Evolutionary conservation across 2,888 invertebrate species (phyloP).

Genomic region (Agrilus biguttatus): DNA sequence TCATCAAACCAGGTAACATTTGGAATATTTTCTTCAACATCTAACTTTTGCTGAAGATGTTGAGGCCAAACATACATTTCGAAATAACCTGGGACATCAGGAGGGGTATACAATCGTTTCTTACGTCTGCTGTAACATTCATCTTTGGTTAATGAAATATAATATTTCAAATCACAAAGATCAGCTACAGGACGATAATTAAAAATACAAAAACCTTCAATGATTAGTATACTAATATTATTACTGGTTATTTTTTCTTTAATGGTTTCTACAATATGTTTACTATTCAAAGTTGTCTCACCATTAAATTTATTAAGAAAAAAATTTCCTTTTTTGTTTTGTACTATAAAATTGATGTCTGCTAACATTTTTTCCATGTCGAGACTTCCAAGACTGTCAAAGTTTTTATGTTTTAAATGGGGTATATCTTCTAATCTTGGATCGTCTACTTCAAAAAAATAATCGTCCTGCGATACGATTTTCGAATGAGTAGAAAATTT

Average conservation of each 20-base stretch:
- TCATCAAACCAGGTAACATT: conserved; percentile 21
- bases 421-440: conserved; percentile 47
- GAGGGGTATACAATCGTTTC: conserved; percentile 61
- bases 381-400: conserved; percentile 54
- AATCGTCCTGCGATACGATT: conserved; percentile 60
- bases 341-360: conserved; percentile 38
- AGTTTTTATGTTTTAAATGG: conserved; percentile 58
- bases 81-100: conserved; percentile 80
- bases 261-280: conserved; percentile 9
- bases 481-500: conserved; percentile 25
- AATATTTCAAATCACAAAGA: conserved; percentile 59
- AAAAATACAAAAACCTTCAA: conserved; percentile 67
- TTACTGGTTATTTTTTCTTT: not conserved
- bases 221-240: conserved; percentile 40
- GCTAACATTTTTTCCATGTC: conserved; percentile 57
- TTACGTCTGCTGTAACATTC: conserved; percentile 50
- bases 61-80: conserved; percentile 86
- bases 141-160: conserved; percentile 52
- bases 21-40: conserved; percentile 24
- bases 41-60: conserved; percentile 44
- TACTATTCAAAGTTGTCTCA: not conserved
- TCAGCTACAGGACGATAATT: conserved; percentile 51
- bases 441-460: conserved; percentile 53
- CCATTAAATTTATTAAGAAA: not conserved
- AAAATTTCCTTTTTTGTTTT: conserved; percentile 7